Percentiles rank a stretch among this genome's conserved stretches.
These are phyloP conservation scores for Pinctada fucata DNA, from an alignment of 2,888 invertebrate genomes.

Conservation along the genomic window DNA sequence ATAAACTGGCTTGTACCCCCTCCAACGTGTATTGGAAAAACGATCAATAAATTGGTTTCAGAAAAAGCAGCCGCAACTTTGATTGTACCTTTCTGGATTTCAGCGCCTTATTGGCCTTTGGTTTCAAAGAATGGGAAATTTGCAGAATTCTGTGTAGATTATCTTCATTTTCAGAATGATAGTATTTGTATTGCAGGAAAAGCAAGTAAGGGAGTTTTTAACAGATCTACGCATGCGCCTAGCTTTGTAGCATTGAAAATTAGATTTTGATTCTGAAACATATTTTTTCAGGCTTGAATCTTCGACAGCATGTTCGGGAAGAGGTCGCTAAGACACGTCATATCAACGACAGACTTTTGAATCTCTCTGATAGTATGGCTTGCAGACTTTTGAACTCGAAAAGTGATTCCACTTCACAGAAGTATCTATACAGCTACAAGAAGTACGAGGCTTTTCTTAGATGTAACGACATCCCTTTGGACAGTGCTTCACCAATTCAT, in stretches of 20 bases:
- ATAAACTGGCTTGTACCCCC: conserved; percentile 35
- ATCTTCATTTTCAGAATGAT: not conserved
- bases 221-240: not conserved
- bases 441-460: not conserved
- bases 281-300: not conserved
- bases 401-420: conserved; percentile 9
- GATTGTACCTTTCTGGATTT: conserved; percentile 32
- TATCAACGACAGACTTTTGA: not conserved
- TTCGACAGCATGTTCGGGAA: too few species aligned
- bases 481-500: not conserved
- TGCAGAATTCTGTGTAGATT: too few species aligned
- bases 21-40: conserved; percentile 2
- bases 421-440: not conserved
- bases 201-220: conserved; percentile 1
- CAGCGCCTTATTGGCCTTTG: conserved; percentile 28
- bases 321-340: too few species aligned
- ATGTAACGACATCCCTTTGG: not conserved
- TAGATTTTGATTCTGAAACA: not conserved
- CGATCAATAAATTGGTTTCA: conserved; percentile 17
- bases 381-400: not conserved
- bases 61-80: conserved; percentile 24
- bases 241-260: not conserved
- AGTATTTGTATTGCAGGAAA: not conserved
- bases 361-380: not conserved
- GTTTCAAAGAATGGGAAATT: not conserved